Conservation (phyloP, 2,113 vertebrate genomes). For the Arenaria interpres region DNA sequence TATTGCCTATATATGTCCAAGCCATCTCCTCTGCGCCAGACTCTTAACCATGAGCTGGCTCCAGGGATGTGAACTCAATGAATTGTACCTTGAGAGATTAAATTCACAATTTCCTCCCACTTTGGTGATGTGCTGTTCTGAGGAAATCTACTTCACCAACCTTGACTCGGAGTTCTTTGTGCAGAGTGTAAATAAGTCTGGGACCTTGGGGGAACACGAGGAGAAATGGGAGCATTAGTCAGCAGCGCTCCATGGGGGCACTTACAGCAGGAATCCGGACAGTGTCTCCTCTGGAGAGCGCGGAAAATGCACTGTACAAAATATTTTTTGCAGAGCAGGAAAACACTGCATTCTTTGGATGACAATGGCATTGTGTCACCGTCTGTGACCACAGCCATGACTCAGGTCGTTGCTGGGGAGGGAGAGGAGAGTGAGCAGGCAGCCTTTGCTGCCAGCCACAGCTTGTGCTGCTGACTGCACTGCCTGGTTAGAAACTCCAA, state of each 20-base stretch:
- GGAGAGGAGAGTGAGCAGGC: not conserved
- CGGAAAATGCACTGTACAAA: conserved; percentile 21
- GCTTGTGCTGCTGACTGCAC: not conserved
- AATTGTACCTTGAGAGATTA: not conserved
- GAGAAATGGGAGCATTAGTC: conserved; percentile 10
- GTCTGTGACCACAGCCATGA: conserved; percentile 59
- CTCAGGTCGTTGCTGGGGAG: conserved; percentile 39
- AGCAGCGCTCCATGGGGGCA: not conserved
- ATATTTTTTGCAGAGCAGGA: conserved; percentile 57
- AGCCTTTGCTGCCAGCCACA: not conserved
- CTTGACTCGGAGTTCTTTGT: not conserved
- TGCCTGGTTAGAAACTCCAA: not conserved
- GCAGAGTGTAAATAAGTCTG: not conserved
- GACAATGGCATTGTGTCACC: conserved; percentile 54
- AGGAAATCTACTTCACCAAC: not conserved
- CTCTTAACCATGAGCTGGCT: not conserved
- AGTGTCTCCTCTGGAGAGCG: not conserved
- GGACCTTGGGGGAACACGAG: not conserved
- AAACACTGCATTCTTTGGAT: conserved; percentile 61
- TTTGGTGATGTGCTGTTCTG: not conserved
- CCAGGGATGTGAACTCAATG: not conserved
- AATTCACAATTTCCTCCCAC: not conserved
- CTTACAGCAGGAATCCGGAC: not conserved
- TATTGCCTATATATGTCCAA: not conserved
- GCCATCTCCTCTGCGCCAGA: not conserved